Evolutionary conservation across 1,140 invertebrate species (phyloP), one percentile per base, ranked within the genome.

Genomic region (Dreissena polymorpha): DNA sequence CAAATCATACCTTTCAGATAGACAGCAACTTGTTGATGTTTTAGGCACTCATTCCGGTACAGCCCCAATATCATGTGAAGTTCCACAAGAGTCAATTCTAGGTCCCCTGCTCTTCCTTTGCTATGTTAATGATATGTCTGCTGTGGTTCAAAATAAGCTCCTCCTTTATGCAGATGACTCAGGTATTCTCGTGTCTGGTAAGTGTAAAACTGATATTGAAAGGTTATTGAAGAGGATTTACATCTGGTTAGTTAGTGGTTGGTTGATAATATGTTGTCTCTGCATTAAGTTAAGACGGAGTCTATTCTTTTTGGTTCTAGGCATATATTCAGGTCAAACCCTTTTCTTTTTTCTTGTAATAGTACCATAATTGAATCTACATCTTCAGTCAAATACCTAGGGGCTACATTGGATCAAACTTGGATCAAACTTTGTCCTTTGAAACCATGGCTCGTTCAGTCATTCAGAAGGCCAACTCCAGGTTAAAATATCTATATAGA

Each of bases 401-500:
- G 57, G 21, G 73, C 57, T 18, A 76, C n/a, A 51, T 21, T 76
- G 7, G 60, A 65, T 60, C 25, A 0, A 10, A 39, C n/a, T n/a
- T n/a, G n/a, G n/a, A n/a, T n/a, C n/a, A n/a, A n/a, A n/a, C n/a
- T 10, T 65, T 65, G n/a, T 65, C 55, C 57, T 64, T 64, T 76
- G 18, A 49, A 64, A n/a, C 29, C 25, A 76, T 65, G 27, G 73
- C 57, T 16, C n/a, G 39, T 14, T 76, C 73, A 65, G 14, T 65
- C n/a, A 10, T 65, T 16, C 5, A 76, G 27, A 76, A 76, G n/a
- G 73, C 60, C 21, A 76, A 65, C 51, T 14, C 60, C 14, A 39
- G 73, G 27, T 65, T 76, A 50, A 76, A 76, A 57, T 65, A 12
- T 50, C 29, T 76, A 18, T 76, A 74, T 74, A 57, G 57, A 50